Conservation (phyloP, 2,888 invertebrate genomes). For the Arctia plantaginis region DNA sequence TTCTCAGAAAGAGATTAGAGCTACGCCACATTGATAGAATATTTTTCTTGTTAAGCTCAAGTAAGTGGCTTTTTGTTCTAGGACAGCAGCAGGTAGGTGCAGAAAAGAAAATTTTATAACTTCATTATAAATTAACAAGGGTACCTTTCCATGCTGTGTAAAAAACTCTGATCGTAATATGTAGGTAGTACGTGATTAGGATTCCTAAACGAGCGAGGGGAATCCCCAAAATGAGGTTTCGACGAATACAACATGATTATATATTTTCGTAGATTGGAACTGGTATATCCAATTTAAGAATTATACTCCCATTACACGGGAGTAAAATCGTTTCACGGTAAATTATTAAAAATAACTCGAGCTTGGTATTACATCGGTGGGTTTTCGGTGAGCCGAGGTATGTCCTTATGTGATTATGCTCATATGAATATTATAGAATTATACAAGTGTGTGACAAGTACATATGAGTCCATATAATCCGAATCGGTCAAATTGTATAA, state of each 20-base stretch:
- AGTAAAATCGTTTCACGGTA: conserved; percentile 25
- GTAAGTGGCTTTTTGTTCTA: background rate
- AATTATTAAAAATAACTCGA: conserved; percentile 24
- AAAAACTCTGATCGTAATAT: background rate
- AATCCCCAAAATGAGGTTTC: conserved; percentile 28
- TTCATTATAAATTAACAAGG: background rate
- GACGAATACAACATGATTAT: conserved; percentile 24
- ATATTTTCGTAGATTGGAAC: conserved; percentile 12
- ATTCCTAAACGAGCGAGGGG: conserved; percentile 17
- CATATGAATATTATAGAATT: background rate
- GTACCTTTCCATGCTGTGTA: background rate
- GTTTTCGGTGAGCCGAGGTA: background rate
- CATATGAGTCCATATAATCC: too few relatives aligned
- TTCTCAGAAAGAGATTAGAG: too few relatives aligned
- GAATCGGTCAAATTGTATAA: too few relatives aligned
- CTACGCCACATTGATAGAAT: too few relatives aligned
- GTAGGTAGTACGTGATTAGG: background rate
- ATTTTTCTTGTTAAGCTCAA: too few relatives aligned
- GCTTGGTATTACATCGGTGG: background rate
- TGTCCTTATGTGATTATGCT: background rate
- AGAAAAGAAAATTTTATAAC: background rate
- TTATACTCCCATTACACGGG: conserved; percentile 41
- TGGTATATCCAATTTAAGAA: conserved; percentile 28
- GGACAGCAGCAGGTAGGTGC: background rate
- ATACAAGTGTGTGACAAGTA: background rate